Percentiles rank a stretch among this genome's conserved stretches.
phyloP scores from a whole-genome alignment of 2,113 vertebrate species.

The Trematomus loennbergii region DNA sequence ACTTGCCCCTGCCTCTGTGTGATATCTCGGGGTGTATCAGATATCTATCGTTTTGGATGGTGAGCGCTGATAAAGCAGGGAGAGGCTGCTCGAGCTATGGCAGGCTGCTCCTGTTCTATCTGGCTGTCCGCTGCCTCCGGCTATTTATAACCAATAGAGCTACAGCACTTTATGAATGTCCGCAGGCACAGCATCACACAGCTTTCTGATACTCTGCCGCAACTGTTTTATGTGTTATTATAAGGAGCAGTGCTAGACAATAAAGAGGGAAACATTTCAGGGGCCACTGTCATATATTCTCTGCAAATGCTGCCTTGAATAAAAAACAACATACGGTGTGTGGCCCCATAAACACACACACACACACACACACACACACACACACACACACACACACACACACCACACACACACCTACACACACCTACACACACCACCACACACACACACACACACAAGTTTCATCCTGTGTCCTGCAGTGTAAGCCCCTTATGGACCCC shows the following conservation, averaged over 20 bases:
- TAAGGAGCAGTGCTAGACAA: slow-evolving; percentile 21
- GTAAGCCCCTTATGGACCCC: slow-evolving; percentile 54
- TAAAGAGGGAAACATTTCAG: slow-evolving; percentile 3
- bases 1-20: slow-evolving; percentile 45
- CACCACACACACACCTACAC: not conserved
- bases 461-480: slow-evolving; percentile 47
- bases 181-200: slow-evolving; percentile 72
- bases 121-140: slow-evolving; percentile 66
- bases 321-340: slow-evolving; percentile 53
- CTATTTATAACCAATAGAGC: slow-evolving; percentile 79
- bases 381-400: too few species aligned
- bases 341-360: slow-evolving; percentile 18
- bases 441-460: slow-evolving; percentile 24
- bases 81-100: slow-evolving; percentile 50
- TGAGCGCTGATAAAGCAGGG: slow-evolving; percentile 53
- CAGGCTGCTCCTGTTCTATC: slow-evolving; percentile 61
- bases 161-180: slow-evolving; percentile 79
- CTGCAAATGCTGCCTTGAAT: slow-evolving; percentile 55
- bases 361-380: slow-evolving; percentile 26
- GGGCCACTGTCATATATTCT: slow-evolving; percentile 22
- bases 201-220: slow-evolving; percentile 47
- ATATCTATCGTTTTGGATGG: slow-evolving; percentile 61
- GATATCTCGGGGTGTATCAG: slow-evolving; percentile 63
- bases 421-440: too few species aligned
- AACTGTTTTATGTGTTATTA: slow-evolving; percentile 46